phyloP scores from a whole-genome alignment of 2,888 invertebrate genomes.

The Amphipoea lucens region DNA sequence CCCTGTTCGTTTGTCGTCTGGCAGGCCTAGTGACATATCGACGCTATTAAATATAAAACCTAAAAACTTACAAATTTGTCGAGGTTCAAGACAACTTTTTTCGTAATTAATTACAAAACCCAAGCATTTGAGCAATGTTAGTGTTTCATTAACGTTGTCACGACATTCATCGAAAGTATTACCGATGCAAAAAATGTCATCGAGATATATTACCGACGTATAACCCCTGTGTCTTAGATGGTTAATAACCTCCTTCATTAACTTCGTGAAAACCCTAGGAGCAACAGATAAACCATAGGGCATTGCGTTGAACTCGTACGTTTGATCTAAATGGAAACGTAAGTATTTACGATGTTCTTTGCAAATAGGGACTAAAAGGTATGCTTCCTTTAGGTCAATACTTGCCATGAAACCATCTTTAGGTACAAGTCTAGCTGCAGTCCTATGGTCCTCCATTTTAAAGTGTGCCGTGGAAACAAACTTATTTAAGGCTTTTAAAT shows the following conservation, averaged over 20 bases:
- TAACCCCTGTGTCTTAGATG: neutral
- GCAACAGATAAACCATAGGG: neutral
- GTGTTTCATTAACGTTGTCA: neutral
- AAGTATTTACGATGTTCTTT: neutral
- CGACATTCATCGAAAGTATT: neutral
- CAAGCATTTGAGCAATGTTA: neutral
- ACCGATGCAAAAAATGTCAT: neutral
- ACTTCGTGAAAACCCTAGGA: neutral
- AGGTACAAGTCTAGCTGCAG: neutral
- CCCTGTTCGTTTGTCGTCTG: constrained; percentile 8
- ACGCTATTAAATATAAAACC: constrained; percentile 2
- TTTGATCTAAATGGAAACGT: neutral
- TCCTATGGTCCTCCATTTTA: constrained; percentile 1
- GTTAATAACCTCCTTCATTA: neutral
- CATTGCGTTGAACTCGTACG: neutral
- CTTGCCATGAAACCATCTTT: neutral
- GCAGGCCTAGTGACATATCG: constrained; percentile 5
- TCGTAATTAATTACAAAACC: neutral
- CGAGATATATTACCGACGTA: neutral
- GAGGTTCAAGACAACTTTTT: neutral
- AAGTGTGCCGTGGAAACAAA: neutral
- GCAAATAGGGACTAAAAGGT: neutral
- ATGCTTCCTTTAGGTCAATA: neutral
- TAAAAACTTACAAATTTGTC: neutral
- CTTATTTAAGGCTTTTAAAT: neutral